phyloP scores from a whole-genome alignment of 2,113 vertebrate species.

The Cyanoderma ruficeps region DNA sequence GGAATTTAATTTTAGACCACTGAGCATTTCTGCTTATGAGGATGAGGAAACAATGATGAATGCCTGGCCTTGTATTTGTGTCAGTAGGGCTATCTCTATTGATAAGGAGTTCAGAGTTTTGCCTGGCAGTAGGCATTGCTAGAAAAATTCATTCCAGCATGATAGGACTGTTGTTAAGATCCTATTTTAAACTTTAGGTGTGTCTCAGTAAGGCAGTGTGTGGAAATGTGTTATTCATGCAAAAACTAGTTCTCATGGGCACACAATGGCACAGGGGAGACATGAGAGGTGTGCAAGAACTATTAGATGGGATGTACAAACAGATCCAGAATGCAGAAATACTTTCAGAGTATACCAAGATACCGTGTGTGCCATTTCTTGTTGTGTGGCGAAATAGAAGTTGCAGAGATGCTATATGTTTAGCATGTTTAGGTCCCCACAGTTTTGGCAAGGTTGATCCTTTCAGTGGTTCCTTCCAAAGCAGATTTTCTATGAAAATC shows the following conservation, averaged over 20 bases:
- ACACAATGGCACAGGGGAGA: neutral
- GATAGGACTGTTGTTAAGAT: neutral
- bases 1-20: neutral
- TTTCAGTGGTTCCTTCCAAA: neutral
- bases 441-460: neutral
- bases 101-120: neutral
- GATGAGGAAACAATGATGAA: neutral
- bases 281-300: neutral
- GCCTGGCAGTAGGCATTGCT: neutral
- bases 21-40: neutral
- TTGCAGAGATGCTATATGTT: neutral
- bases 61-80: neutral
- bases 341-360: neutral
- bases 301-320: neutral
- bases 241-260: fast-evolving
- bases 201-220: fast-evolving
- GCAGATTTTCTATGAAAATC: neutral
- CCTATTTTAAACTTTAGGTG: neutral
- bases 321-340: neutral
- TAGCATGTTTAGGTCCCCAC: neutral
- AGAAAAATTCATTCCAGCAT: neutral
- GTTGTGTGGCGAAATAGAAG: neutral
- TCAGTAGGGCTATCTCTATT: neutral
- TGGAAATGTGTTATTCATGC: neutral
- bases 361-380: neutral